Conservation (phyloP, 2,113 vertebrate species). For the Taxidea taxus region DNA sequence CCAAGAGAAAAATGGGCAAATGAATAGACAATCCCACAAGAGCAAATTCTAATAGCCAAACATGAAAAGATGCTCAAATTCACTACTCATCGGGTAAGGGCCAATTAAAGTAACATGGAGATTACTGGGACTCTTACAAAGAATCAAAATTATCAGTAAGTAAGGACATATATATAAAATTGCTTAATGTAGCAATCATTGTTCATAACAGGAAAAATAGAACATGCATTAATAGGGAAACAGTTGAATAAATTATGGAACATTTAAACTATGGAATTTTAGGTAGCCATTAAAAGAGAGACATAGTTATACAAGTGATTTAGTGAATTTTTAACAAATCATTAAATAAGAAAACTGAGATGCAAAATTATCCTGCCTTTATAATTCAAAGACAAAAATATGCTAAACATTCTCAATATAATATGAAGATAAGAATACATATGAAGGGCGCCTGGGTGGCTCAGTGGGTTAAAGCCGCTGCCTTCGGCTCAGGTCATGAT, state of each 20-base stretch:
- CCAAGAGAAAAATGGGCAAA: not conserved
- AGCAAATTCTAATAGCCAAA: not conserved
- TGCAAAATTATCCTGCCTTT: not conserved
- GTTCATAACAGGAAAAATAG: not conserved
- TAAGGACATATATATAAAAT: not conserved
- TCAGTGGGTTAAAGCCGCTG: too few species aligned
- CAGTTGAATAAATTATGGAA: not conserved
- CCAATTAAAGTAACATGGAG: not conserved
- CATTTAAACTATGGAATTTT: not conserved
- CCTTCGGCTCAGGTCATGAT: too few species aligned
- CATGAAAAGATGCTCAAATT: not conserved
- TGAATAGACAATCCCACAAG: not conserved
- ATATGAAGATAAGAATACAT: not conserved
- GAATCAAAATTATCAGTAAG: not conserved
- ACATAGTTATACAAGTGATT: not conserved
- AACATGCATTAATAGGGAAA: not conserved
- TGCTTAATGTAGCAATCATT: not conserved
- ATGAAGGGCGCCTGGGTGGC: too few species aligned
- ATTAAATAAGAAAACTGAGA: not conserved
- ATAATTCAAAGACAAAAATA: not conserved
- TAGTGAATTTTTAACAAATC: not conserved
- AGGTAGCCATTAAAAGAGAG: not conserved
- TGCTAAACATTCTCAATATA: not conserved
- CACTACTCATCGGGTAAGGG: not conserved
- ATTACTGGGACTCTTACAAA: not conserved